phyloP scores from a whole-genome alignment of 2,888 invertebrate genomes.

The Eristalinus sepulchralis region DNA sequence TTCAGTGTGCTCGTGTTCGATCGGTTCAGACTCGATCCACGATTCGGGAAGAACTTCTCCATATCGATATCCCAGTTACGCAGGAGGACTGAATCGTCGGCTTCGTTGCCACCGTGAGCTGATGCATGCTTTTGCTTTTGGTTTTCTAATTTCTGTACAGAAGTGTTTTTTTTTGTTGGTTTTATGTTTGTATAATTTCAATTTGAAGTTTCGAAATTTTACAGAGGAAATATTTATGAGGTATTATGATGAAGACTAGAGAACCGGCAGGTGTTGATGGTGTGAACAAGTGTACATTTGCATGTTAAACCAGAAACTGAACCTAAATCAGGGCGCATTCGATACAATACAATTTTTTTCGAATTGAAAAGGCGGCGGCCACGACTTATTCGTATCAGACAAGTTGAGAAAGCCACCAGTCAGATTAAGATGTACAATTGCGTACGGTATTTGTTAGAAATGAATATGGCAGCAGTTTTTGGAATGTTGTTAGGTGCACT shows the following conservation, averaged over 20 bases:
- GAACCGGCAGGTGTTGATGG: neutral
- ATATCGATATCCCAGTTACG: conserved; percentile 95
- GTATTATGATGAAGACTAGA: conserved; percentile 33
- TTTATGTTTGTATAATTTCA: conserved; percentile 19
- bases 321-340: too few relatives aligned
- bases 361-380: too few relatives aligned
- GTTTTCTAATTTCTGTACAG: conserved; percentile 79
- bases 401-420: too few relatives aligned
- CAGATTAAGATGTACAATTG: too few relatives aligned
- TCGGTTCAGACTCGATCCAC: conserved; percentile 76
- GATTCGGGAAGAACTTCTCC: conserved; percentile 88
- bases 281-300: too few relatives aligned
- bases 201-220: conserved; percentile 37
- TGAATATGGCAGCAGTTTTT: too few relatives aligned
- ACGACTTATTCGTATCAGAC: too few relatives aligned
- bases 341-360: too few relatives aligned
- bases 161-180: conserved; percentile 48
- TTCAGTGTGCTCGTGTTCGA: conserved; percentile 81
- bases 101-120: conserved; percentile 76
- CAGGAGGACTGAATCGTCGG: conserved; percentile 89
- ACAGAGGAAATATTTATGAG: conserved; percentile 54
- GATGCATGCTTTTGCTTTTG: conserved; percentile 79
- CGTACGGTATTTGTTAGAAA: too few relatives aligned
- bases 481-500: too few relatives aligned
- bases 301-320: too few relatives aligned